Evolutionary conservation across 2,888 invertebrate species (phyloP), one percentile per base, ranked within the genome.

Genomic region (Rotaria magnacalcarata): DNA sequence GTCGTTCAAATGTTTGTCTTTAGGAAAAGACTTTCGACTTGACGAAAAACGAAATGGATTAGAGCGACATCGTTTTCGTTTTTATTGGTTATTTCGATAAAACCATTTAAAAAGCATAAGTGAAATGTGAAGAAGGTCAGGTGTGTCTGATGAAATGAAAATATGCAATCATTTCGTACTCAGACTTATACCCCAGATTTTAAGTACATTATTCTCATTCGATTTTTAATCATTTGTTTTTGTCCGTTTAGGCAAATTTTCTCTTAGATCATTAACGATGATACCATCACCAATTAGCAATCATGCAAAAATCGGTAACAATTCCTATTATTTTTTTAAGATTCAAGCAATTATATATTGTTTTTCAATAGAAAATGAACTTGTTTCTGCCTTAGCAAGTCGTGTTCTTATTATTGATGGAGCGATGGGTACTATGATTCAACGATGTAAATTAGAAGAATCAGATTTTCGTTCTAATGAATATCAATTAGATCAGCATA

Each of bases 391-490:
- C 14, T 86, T 91, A 84, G 88, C 88, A 87, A 88, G 91, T 86
- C 89, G 92, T 52, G 92, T 93, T 86, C 90, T 93, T 89, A 90
- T 93, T 34, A 91, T 93, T 88, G 93, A 93, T 90, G 93, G 93
- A 56, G 93, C 92, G 16, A 93, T 93, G 93, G 93, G 93, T n/a
- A 93, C 93, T 10, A 93, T 93, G 93, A 93, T 93, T 85, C 91
- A 93, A 88, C 89, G 90, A 85, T 90, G 92, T 85, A 89, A 90
- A 84, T 89, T 93, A 86, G 91, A 91, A 80, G 93, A 93, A 88
- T 90, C 91, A 56, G 92, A 93, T 88, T 93, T 92, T 88, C 89
- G 92, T 58, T 91, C 91, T 1, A 89, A 90, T 56, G 89, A 90
- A 60, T 92, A 93, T 87, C 89, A 88, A 86, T 89, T 92, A 84